These are phyloP conservation scores for Siderastrea siderea DNA, from an alignment of 92 coral and sea anemone genomes.

Conservation along the genomic window DNA sequence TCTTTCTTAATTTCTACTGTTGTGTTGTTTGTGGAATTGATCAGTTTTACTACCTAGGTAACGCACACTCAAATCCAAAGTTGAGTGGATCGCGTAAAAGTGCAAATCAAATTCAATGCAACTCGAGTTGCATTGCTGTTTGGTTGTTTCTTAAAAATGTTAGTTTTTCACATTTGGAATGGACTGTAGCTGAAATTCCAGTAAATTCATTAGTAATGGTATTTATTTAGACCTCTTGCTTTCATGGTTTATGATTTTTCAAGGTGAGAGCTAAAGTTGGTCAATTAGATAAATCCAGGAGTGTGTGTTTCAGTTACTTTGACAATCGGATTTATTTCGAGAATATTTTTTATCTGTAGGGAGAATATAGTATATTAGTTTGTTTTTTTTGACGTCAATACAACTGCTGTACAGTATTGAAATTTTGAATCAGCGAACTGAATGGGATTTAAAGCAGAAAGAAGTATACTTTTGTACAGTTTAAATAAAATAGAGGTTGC, in stretches of 20 bases:
- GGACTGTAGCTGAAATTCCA: background rate
- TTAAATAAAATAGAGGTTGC: conserved; percentile 36
- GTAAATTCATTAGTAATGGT: background rate
- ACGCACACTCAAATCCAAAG: background rate
- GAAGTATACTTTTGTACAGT: conserved; percentile 16
- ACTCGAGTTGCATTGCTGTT: conserved; percentile 1
- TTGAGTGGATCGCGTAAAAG: background rate
- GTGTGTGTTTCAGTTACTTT: background rate
- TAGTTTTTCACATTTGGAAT: background rate
- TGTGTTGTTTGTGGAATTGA: too few species aligned
- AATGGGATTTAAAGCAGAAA: background rate
- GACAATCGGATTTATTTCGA: conserved; percentile 24
- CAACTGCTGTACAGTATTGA: conserved; percentile 21
- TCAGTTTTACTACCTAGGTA: background rate
- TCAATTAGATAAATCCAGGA: background rate
- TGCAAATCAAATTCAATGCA: background rate
- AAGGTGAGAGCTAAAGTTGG: conserved; percentile 1
- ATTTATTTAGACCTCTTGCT: conserved; percentile 27
- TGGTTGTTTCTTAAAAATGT: background rate
- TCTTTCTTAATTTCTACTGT: too few species aligned
- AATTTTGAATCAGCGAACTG: conserved; percentile 13
- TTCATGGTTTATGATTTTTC: background rate
- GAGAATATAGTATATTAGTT: conserved; percentile 18
- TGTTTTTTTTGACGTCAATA: conserved; percentile 20
- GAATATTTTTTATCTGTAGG: conserved; percentile 29